A percentile compares a stretch with the other conserved stretches of the same genome.
phyloP scores from a whole-genome alignment of 2,113 vertebrate species.

The Tychaedon coryphoeus region DNA sequence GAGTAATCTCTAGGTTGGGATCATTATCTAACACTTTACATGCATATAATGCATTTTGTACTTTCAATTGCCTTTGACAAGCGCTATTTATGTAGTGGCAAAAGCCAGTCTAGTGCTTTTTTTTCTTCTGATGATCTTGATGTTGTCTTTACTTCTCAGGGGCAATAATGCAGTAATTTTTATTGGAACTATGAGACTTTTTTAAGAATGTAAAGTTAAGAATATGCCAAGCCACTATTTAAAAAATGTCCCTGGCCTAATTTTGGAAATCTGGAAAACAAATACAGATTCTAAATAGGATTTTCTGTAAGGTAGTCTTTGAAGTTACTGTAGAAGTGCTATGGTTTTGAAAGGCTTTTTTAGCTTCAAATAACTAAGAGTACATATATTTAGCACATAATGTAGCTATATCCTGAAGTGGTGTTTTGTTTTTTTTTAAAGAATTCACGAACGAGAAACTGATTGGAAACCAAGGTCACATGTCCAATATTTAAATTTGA shows the following conservation, averaged over 20 bases:
- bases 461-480: not conserved
- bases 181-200: not conserved
- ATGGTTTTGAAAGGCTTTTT: not conserved
- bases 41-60: not conserved
- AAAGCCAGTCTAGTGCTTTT: not conserved
- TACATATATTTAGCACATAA: not conserved
- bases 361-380: not conserved
- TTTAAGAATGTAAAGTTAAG: not conserved
- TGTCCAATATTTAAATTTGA: not conserved
- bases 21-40: constrained; percentile 9
- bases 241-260: not conserved
- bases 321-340: not conserved
- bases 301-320: not conserved
- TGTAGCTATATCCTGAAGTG: not conserved
- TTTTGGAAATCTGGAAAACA: not conserved
- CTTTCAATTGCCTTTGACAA: constrained; percentile 44
- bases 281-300: not conserved
- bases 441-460: not conserved
- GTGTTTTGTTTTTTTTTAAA: not conserved
- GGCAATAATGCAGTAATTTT: not conserved
- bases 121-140: not conserved
- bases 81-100: not conserved
- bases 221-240: not conserved
- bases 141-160: not conserved
- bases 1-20: not conserved